These are phyloP conservation scores for Heliocidaris tuberculata DNA, from an alignment of 35 echinoderm and acorn worm species.

Conservation along the genomic window DNA sequence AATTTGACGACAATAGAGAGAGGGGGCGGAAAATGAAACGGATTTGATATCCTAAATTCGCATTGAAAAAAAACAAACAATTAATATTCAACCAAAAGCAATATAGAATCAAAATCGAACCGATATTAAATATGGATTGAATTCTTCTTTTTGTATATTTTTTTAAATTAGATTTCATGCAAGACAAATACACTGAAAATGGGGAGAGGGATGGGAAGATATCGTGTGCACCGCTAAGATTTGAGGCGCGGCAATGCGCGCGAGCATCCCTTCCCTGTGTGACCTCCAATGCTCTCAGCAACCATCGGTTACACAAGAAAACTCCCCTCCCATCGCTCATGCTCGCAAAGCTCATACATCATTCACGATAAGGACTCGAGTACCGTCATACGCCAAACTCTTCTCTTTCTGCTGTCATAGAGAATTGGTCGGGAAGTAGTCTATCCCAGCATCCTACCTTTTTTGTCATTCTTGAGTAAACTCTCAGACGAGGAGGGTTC, in stretches of 20 bases:
- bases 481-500: neutral
- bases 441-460: neutral
- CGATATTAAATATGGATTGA: too few species aligned
- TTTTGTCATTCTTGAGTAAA: neutral
- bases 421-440: neutral
- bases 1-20: too few species aligned
- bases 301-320: neutral
- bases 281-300: neutral
- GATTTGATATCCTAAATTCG: too few species aligned
- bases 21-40: too few species aligned
- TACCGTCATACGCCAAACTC: conserved; percentile 6
- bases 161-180: too few species aligned
- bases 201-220: neutral
- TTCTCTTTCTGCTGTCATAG: neutral
- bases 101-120: too few species aligned
- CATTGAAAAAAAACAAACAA: too few species aligned
- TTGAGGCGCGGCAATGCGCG: neutral
- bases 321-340: neutral
- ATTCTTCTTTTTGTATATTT: too few species aligned
- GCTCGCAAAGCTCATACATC: neutral
- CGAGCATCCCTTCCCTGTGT: neutral
- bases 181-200: neutral
- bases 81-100: too few species aligned
- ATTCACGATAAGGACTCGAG: neutral
- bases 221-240: neutral